Conservation (phyloP, 92 coral and sea anemone genomes). For the Chrysogorgia sp. region DNA sequence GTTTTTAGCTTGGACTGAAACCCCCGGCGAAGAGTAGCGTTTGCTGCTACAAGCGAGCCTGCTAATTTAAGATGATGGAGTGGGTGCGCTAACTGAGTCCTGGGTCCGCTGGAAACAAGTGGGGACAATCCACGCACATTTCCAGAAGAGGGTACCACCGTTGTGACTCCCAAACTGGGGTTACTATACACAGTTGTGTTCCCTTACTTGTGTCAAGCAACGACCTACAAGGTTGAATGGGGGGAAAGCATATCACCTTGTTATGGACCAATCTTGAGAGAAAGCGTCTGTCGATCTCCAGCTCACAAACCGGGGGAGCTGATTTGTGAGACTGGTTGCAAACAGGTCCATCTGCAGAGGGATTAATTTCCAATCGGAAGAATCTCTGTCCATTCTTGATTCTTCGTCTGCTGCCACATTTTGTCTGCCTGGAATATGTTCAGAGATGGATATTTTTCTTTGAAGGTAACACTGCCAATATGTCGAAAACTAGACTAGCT, state of each 20-base stretch:
- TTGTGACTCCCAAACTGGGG: slow-evolving; percentile 64
- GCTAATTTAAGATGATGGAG: slow-evolving; percentile 60
- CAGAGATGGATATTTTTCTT: too few relatives aligned
- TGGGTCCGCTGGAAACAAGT: slow-evolving; percentile 31
- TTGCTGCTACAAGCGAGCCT: slow-evolving; percentile 57
- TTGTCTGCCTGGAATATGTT: too few relatives aligned
- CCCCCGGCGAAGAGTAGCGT: slow-evolving; percentile 40
- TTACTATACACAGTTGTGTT: slow-evolving; percentile 37
- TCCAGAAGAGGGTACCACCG: slow-evolving; percentile 44
- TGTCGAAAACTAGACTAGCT: slow-evolving; percentile 51
- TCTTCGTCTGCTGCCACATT: too few relatives aligned
- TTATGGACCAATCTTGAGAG: slow-evolving; percentile 44
- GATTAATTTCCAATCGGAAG: slow-evolving; percentile 46
- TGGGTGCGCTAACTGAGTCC: slow-evolving; percentile 41
- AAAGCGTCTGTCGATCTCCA: slow-evolving; percentile 59
- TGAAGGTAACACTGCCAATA: slow-evolving; percentile 62
- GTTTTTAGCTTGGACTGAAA: slow-evolving; percentile 51
- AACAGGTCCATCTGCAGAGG: slow-evolving; percentile 40
- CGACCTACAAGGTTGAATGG: slow-evolving; percentile 64
- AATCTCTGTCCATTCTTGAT: too few relatives aligned
- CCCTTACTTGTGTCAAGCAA: slow-evolving; percentile 54
- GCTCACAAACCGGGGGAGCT: slow-evolving; percentile 55
- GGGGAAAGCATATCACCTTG: slow-evolving; percentile 55
- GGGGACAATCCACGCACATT: slow-evolving; percentile 34
- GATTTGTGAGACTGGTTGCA: slow-evolving; percentile 52